Evolutionary conservation across 2,797 vertebrate species (phyloP), one percentile per base, ranked within the genome.

Genomic region (Aeoliscus strigatus): DNA sequence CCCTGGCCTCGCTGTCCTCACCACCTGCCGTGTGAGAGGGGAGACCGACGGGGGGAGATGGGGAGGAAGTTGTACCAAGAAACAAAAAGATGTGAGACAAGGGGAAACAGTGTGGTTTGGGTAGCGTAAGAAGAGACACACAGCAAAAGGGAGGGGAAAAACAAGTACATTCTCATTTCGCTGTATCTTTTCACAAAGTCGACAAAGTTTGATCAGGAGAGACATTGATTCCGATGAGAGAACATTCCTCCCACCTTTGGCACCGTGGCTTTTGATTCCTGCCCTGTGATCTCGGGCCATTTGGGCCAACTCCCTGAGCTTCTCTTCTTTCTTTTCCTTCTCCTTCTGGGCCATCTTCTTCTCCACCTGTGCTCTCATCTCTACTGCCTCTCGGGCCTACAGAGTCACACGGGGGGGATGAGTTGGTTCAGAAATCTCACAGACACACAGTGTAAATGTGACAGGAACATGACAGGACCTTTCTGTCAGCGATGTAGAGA

Each of bases 341-440:
- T 98, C 94, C 32, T 98, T 99, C 70, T 99, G 96, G 24, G 96
- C 96, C 93, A 97, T 97, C 80, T 99, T 99, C 78, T 96, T 93
- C 67, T 99, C 96, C 17, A 98, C 96, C 60, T 98, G 96, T n/a
- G 96, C 96, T 71, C 96, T 89, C 95, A 98, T 98, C 86, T 99
- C 96, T 53, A 99, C 96, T 0, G 95, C 96, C 67, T 99, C 95
- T 52, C 94, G 90, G 77, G 96, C 95, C 96, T 99, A 44, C 34
- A 26, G 4, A 59, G 24, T 41, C 3, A 40, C 44, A 6, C 30
- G 18, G 12, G 3, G 36, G 18, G 14, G 1, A 18, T 14, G 10
- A 14, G 4, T 12, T 16, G 1, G 27, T 24, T 27, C 11, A 14
- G 29, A 14, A 8, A 1, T 2, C 10, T 5, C 1, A 10, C 0